Evolutionary conservation across 2,888 invertebrate genomes (phyloP).

Genomic region (Dicycla oo): DNA sequence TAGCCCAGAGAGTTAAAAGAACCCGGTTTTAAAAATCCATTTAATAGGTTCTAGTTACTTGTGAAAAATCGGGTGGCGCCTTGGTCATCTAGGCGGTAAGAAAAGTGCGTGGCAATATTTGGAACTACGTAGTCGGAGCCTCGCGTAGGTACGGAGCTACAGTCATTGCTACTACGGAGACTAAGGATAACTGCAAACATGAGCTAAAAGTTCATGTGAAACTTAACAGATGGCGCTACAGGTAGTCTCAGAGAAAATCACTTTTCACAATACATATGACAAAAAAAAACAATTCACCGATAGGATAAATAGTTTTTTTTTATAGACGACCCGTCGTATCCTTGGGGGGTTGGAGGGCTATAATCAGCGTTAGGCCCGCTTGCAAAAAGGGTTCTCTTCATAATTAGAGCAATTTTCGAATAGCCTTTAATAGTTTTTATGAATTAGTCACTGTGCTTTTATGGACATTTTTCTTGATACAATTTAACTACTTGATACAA

Average conservation of each 20-base stretch:
- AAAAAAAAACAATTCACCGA: too few species aligned
- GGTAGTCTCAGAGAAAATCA: not conserved
- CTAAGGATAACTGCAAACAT: not conserved
- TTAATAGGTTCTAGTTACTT: not conserved
- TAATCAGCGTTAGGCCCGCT: not conserved
- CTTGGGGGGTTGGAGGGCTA: too few species aligned
- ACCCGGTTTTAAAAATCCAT: not conserved
- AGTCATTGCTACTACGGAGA: not conserved
- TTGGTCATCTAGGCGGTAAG: not conserved
- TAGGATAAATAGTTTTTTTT: not conserved
- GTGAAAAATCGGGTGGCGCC: constrained; percentile 3
- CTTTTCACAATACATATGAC: not conserved
- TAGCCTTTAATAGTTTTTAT: not conserved
- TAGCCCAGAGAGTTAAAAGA: too few species aligned
- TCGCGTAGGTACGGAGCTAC: not conserved
- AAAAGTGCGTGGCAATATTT: constrained; percentile 22
- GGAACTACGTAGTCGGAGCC: constrained; percentile 26
- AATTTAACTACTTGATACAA: not conserved
- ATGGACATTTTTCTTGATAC: not conserved
- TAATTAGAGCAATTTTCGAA: not conserved
- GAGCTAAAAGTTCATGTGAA: constrained; percentile 18
- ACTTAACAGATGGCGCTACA: constrained; percentile 50
- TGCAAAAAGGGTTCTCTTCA: not conserved
- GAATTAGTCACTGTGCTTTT: not conserved
- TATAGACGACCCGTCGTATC: not conserved